phyloP scores from a whole-genome alignment of 2,888 invertebrate genomes.

The Lumbricus terrestris region DNA sequence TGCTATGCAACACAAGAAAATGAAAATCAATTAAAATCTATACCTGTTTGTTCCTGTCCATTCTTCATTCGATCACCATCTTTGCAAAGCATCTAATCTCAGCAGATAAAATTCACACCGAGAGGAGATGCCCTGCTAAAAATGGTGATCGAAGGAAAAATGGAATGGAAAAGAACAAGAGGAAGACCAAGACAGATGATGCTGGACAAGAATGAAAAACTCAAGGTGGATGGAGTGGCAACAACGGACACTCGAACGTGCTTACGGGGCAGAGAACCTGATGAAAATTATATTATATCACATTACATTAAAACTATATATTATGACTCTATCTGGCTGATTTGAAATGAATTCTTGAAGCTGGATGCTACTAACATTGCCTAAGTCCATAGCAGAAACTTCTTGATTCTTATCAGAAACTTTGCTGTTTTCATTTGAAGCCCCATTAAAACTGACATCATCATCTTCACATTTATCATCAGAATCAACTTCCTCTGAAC shows the following conservation, averaged over 20 bases:
- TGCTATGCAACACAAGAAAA: conserved; percentile 3
- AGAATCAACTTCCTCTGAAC: not conserved
- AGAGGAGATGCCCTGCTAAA: too few species aligned
- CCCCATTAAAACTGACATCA: not conserved
- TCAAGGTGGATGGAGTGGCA: too few species aligned
- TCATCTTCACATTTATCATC: not conserved
- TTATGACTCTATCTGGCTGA: not conserved
- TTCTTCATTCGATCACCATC: too few species aligned
- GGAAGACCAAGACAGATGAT: too few species aligned
- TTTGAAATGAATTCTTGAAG: not conserved
- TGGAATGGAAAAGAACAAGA: too few species aligned
- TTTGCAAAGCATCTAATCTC: too few species aligned
- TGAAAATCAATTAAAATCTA: not conserved
- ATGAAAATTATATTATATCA: not conserved
- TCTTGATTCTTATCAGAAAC: not conserved
- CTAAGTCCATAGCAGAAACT: not conserved
- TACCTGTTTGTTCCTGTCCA: too few species aligned
- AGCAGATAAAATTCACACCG: too few species aligned
- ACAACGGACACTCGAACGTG: too few species aligned
- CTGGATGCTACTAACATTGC: not conserved
- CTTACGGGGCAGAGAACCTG: too few species aligned
- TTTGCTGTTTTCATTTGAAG: not conserved
- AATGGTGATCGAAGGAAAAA: too few species aligned
- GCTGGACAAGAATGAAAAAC: too few species aligned
- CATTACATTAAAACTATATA: not conserved